A percentile compares a stretch with the other conserved stretches of the same genome.
Evolutionary conservation across 2,113 vertebrate genomes (phyloP).

Genomic region (Megaleporinus macrocephalus): DNA sequence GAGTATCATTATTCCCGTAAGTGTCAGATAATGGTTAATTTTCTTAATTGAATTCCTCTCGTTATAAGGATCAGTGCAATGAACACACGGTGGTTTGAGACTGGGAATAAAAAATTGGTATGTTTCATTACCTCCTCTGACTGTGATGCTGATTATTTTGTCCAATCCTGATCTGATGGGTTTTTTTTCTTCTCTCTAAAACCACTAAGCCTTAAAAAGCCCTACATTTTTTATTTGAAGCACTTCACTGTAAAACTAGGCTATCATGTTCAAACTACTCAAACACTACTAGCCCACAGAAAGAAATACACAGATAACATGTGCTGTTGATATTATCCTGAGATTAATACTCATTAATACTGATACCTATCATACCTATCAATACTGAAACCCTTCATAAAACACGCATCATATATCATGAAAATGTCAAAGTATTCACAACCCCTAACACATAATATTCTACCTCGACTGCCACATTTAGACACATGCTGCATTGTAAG

Average conservation of each 20-base stretch:
- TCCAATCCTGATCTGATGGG: not conserved
- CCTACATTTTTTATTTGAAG: too few relatives aligned
- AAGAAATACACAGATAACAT: too few relatives aligned
- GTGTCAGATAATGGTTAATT: constrained; percentile 49
- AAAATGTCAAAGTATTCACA: not conserved
- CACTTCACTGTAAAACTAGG: too few relatives aligned
- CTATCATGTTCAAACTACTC: too few relatives aligned
- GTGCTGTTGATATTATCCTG: too few relatives aligned
- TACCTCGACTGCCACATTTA: not conserved
- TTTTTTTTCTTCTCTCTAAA: not conserved
- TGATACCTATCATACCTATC: too few relatives aligned
- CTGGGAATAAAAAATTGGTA: not conserved
- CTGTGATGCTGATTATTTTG: not conserved
- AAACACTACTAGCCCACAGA: too few relatives aligned
- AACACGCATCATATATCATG: too few relatives aligned
- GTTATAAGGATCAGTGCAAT: constrained; percentile 18
- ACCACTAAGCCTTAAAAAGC: too few relatives aligned
- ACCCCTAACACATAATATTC: not conserved
- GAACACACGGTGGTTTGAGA: constrained; percentile 15
- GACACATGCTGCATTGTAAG: not conserved
- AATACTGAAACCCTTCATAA: too few relatives aligned
- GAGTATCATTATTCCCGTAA: constrained; percentile 41
- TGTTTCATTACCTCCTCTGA: not conserved
- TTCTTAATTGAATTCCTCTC: constrained; percentile 43
- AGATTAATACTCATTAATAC: too few relatives aligned